Evolutionary conservation across 1,140 invertebrate species (phyloP).

Genomic region (Hypothenemus hampei): DNA sequence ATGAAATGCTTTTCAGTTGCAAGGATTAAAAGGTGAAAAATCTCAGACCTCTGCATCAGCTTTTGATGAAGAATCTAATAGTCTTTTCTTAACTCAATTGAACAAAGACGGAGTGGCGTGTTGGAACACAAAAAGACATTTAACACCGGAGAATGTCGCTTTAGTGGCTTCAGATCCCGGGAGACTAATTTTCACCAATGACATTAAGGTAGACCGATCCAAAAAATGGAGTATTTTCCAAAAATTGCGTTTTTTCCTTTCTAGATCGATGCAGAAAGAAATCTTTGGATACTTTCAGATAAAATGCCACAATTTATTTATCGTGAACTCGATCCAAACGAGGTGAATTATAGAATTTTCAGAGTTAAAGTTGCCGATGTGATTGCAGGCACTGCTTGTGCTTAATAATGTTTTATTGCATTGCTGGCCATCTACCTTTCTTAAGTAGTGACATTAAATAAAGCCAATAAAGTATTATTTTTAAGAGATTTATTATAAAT

Average conservation of each 20-base stretch:
- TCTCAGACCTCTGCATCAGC: constrained; percentile 60
- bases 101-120: constrained; percentile 62
- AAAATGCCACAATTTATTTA: constrained; percentile 60
- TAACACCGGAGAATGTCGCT: constrained; percentile 53
- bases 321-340: constrained; percentile 51
- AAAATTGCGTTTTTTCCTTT: constrained; percentile 23
- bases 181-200: constrained; percentile 64
- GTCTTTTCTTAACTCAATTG: constrained; percentile 64
- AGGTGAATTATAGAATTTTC: constrained; percentile 61
- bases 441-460: not conserved
- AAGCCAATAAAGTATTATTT: constrained; percentile 2
- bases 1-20: constrained; percentile 46
- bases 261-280: constrained; percentile 53
- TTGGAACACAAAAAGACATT: constrained; percentile 59
- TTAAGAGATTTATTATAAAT: constrained; percentile 25
- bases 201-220: constrained; percentile 51
- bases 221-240: not conserved
- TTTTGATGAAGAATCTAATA: constrained; percentile 52
- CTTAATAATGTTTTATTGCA: constrained; percentile 29
- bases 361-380: constrained; percentile 53
- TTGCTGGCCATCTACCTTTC: too few relatives aligned
- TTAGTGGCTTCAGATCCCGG: constrained; percentile 53
- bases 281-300: constrained; percentile 63
- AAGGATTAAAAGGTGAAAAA: constrained; percentile 56
- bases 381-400: constrained; percentile 54